phyloP scores from a whole-genome alignment of 1,140 invertebrate genomes.

The Trypoxylus dichotomus region DNA sequence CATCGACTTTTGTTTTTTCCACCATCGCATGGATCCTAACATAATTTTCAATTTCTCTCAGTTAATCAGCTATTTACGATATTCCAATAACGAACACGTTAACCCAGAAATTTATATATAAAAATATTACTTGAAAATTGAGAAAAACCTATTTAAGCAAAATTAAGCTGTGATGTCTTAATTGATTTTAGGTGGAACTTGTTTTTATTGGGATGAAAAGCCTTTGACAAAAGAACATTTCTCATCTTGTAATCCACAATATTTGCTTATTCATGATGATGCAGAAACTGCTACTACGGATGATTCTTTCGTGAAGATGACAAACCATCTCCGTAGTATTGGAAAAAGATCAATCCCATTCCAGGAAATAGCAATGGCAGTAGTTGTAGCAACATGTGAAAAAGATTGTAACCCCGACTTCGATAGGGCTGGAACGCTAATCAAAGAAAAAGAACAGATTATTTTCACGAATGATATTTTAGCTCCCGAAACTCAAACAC shows the following conservation, averaged over 20 bases:
- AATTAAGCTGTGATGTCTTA: too few species aligned
- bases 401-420: conserved; percentile 56
- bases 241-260: conserved; percentile 30
- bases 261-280: conserved; percentile 37
- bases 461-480: conserved; percentile 13
- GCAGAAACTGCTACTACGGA: neutral
- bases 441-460: conserved; percentile 23
- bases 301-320: conserved; percentile 32
- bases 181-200: conserved; percentile 36
- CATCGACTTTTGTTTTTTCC: too few species aligned
- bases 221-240: conserved; percentile 32
- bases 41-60: too few species aligned
- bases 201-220: conserved; percentile 37
- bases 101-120: too few species aligned
- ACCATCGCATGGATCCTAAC: too few species aligned
- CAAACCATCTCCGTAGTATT: conserved; percentile 36
- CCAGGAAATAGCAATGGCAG: conserved; percentile 57
- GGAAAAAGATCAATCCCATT: conserved; percentile 54
- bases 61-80: too few species aligned
- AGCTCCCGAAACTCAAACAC: conserved; percentile 25
- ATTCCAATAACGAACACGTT: too few species aligned
- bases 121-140: too few species aligned
- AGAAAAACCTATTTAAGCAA: too few species aligned
- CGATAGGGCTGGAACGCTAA: conserved; percentile 36
- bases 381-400: conserved; percentile 54